These are phyloP conservation scores for Chloroclystis v-ata DNA, from an alignment of 2,888 invertebrate species.

Conservation along the genomic window DNA sequence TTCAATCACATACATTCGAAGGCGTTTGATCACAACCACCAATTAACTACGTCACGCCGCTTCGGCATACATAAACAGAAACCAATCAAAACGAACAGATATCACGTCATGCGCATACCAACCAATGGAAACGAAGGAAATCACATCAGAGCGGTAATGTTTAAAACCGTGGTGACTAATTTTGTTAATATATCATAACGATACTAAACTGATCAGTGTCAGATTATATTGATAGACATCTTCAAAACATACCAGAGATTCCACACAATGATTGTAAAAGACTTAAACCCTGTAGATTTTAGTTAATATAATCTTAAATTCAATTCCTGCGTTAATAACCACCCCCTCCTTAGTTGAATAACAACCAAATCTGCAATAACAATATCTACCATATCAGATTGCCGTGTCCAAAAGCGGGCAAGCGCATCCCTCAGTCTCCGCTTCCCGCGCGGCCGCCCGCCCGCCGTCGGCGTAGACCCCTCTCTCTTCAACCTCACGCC, in stretches of 20 bases:
- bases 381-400: constrained; percentile 59
- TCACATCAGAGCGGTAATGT: neutral
- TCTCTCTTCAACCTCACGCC: constrained; percentile 69
- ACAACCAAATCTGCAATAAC: constrained; percentile 15
- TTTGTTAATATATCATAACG: neutral
- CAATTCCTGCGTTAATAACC: too few relatives aligned
- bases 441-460: constrained; percentile 65
- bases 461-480: constrained; percentile 58
- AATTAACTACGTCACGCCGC: constrained; percentile 21
- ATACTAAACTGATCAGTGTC: too few relatives aligned
- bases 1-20: constrained; percentile 39
- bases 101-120: constrained; percentile 15
- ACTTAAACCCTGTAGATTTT: too few relatives aligned
- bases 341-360: too few relatives aligned
- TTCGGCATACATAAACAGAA: constrained; percentile 27
- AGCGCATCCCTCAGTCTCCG: constrained; percentile 67
- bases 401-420: constrained; percentile 69
- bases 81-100: constrained; percentile 15
- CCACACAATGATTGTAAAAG: too few relatives aligned
- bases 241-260: too few relatives aligned
- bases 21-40: constrained; percentile 29
- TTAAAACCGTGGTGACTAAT: neutral
- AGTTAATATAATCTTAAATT: too few relatives aligned
- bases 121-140: constrained; percentile 5
- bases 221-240: too few relatives aligned